phyloP scores from a whole-genome alignment of 2,888 invertebrate genomes.

The Altica lythri region DNA sequence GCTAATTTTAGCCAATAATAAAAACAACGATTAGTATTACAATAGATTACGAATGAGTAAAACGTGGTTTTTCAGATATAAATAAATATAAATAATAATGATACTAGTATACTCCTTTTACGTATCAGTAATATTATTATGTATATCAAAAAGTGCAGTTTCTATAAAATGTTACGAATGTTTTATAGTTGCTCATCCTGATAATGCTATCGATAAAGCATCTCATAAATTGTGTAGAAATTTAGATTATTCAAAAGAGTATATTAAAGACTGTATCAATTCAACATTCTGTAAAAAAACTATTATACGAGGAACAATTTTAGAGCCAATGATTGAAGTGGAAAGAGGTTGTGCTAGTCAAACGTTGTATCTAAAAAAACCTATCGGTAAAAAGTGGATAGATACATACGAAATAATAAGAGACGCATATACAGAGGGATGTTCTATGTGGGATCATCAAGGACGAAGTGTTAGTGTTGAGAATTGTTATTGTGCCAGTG shows the following conservation, averaged over 20 bases:
- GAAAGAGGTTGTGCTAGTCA: slow-evolving; percentile 40
- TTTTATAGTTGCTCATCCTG: slow-evolving; percentile 25
- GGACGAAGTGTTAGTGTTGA: slow-evolving; percentile 29
- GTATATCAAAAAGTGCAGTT: not conserved
- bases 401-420: slow-evolving; percentile 25
- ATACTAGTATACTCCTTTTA: not conserved
- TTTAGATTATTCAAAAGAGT: slow-evolving; percentile 35
- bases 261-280: slow-evolving; percentile 34
- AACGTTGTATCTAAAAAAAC: slow-evolving; percentile 25
- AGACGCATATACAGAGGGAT: slow-evolving; percentile 34
- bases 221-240: slow-evolving; percentile 31
- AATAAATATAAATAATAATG: not conserved
- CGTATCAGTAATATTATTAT: not conserved
- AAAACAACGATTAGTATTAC: not conserved
- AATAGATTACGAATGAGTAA: not conserved
- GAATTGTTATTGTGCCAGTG: slow-evolving; percentile 37
- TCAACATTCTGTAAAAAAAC: slow-evolving; percentile 39
- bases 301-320: slow-evolving; percentile 23
- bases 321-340: slow-evolving; percentile 21
- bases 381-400: slow-evolving; percentile 16
- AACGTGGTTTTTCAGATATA: too few species aligned
- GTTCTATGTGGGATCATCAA: slow-evolving; percentile 27
- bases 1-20: not conserved
- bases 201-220: slow-evolving; percentile 15
- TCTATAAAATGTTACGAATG: slow-evolving; percentile 30